A percentile compares a stretch with the other conserved stretches of the same genome.
These are phyloP conservation scores for Pipistrellus pygmaeus DNA, from an alignment of 2,797 vertebrate species.

Conservation along the genomic window DNA sequence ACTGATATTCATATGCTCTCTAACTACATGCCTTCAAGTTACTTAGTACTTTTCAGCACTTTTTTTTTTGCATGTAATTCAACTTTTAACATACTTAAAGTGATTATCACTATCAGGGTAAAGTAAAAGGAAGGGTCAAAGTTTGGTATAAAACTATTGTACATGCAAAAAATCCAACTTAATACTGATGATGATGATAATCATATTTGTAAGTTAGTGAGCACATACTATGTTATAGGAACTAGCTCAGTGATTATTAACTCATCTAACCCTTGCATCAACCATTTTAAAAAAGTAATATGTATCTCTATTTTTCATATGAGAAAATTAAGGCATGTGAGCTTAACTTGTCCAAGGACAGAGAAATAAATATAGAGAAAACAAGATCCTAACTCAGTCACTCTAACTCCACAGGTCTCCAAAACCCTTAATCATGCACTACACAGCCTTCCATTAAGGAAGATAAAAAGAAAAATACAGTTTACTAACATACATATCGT, in stretches of 20 bases:
- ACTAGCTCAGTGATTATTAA: constrained; percentile 11
- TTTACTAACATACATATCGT: not conserved
- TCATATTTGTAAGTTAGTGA: not conserved
- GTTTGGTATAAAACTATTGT: not conserved
- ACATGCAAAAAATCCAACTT: not conserved
- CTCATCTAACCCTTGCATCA: not conserved
- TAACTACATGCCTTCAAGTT: not conserved
- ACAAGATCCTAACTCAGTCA: not conserved
- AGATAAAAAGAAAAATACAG: not conserved
- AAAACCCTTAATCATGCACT: not conserved
- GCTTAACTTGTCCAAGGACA: not conserved
- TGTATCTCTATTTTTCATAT: not conserved
- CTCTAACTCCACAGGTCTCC: not conserved
- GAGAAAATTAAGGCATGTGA: not conserved
- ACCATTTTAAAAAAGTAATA: not conserved
- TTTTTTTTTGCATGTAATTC: constrained; percentile 1
- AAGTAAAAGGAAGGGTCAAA: not conserved
- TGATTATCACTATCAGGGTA: not conserved
- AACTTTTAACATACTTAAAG: not conserved
- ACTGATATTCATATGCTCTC: not conserved
- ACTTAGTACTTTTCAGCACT: not conserved
- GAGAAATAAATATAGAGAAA: not conserved
- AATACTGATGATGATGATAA: not conserved
- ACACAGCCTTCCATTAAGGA: not conserved
- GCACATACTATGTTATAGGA: not conserved